These are phyloP conservation scores for Sipha maydis DNA, from an alignment of 2,888 invertebrate genomes.

Conservation along the genomic window DNA sequence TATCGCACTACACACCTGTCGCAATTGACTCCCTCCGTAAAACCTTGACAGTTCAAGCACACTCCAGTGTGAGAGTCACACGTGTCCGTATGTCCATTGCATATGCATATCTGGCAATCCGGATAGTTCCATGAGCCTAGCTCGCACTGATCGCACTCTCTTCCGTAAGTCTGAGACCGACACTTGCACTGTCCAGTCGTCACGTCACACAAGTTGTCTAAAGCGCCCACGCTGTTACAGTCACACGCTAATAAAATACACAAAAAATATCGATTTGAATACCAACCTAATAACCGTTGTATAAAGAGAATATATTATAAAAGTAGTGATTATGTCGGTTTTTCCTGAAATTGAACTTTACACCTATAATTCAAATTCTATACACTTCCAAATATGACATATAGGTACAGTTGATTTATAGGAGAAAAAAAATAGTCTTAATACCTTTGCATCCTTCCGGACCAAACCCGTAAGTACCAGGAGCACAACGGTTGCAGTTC, in stretches of 20 bases:
- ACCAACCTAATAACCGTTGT: background rate
- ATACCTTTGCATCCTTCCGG: slow-evolving; percentile 89
- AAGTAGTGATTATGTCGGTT: no score
- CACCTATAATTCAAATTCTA: no score
- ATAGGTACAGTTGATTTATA: no score
- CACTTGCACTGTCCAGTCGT: slow-evolving; percentile 93
- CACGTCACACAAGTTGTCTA: slow-evolving; percentile 93
- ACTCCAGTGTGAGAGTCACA: slow-evolving; percentile 92
- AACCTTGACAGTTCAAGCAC: slow-evolving; percentile 88
- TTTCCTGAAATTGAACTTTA: no score
- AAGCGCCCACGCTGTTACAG: slow-evolving; percentile 92
- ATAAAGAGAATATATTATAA: no score
- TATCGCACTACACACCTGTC: slow-evolving; percentile 71
- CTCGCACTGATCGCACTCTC: slow-evolving; percentile 94
- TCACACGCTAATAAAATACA: slow-evolving; percentile 77
- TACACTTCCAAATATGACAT: no score
- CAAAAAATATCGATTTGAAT: background rate
- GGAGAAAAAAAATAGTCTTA: slow-evolving; percentile 64
- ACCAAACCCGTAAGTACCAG: slow-evolving; percentile 94
- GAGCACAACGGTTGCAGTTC: slow-evolving; percentile 90
- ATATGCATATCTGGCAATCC: slow-evolving; percentile 92
- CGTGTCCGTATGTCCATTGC: slow-evolving; percentile 94
- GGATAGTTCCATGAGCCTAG: slow-evolving; percentile 98
- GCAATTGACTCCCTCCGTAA: slow-evolving; percentile 88
- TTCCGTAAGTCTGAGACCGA: slow-evolving; percentile 90